Conservation (phyloP, 2,797 vertebrate genomes). For the Chanos chanos region DNA sequence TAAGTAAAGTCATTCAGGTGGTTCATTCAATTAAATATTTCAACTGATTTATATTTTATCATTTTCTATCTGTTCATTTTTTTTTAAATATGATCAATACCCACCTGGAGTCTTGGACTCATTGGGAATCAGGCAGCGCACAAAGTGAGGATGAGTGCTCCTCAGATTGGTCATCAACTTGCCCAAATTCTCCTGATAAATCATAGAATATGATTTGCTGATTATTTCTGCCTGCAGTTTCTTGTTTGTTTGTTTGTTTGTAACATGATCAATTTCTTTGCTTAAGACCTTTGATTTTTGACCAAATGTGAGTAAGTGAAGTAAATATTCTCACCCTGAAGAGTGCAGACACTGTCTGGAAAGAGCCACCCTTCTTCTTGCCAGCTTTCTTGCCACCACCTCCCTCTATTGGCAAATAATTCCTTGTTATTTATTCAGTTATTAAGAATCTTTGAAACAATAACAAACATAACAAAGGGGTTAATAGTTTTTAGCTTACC, state of each 20-base stretch:
- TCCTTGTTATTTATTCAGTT: conserved; percentile 46
- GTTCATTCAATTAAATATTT: no score
- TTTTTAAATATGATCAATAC: conserved; percentile 16
- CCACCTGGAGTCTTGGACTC: conserved; percentile 87
- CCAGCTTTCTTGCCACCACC: conserved; percentile 69
- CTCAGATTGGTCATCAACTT: conserved; percentile 83
- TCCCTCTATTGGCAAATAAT: conserved; percentile 43
- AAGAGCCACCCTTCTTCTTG: conserved; percentile 87
- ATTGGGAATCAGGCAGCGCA: conserved; percentile 86
- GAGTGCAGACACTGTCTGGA: conserved; percentile 86
- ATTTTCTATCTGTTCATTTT: no score
- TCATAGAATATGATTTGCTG: no score
- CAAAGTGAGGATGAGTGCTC: conserved; percentile 87
- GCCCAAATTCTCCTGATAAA: conserved; percentile 80
- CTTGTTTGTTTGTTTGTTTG: no score
- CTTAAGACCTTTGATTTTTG: not conserved
- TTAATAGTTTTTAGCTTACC: conserved; percentile 33
- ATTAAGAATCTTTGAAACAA: conserved; percentile 54
- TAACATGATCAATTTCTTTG: no score
- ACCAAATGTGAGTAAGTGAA: not conserved
- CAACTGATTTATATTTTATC: no score
- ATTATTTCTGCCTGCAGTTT: not conserved
- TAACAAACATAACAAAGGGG: not conserved
- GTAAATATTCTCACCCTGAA: conserved; percentile 73
- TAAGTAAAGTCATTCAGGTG: no score